Evolutionary conservation across 2,797 vertebrate species (phyloP).

Genomic region (Ceryle rudis): DNA sequence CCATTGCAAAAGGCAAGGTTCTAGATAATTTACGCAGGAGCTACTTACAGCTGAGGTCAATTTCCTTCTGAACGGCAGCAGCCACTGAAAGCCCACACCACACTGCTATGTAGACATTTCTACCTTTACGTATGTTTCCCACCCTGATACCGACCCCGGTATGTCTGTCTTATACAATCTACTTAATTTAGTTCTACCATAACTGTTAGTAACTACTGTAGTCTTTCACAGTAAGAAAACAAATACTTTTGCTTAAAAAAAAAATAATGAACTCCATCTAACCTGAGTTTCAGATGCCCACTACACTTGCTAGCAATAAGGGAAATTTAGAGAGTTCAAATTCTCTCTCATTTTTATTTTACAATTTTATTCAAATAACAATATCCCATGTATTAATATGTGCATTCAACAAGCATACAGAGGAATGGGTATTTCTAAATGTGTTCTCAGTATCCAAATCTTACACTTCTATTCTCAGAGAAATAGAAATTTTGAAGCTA

Average conservation of each 20-base stretch:
- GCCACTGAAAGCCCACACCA: neutral
- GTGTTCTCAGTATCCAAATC: neutral
- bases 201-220: neutral
- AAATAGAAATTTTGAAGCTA: neutral
- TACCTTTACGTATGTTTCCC: neutral
- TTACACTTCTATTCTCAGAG: neutral
- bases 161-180: neutral
- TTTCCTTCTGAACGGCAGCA: neutral
- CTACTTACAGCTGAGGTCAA: neutral
- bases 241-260: neutral
- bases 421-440: neutral
- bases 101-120: fast-evolving
- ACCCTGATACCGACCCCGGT: neutral
- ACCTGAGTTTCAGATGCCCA: neutral
- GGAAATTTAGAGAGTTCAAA: neutral
- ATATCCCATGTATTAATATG: neutral
- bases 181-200: neutral
- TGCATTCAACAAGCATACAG: neutral
- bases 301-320: neutral
- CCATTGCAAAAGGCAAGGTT: neutral
- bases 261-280: neutral
- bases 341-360: neutral
- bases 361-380: neutral
- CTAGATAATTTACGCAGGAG: neutral
- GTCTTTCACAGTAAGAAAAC: neutral